Evolutionary conservation across 2,888 invertebrate genomes (phyloP), one percentile per base, ranked within the genome.

Genomic region (Brenthis ino): DNA sequence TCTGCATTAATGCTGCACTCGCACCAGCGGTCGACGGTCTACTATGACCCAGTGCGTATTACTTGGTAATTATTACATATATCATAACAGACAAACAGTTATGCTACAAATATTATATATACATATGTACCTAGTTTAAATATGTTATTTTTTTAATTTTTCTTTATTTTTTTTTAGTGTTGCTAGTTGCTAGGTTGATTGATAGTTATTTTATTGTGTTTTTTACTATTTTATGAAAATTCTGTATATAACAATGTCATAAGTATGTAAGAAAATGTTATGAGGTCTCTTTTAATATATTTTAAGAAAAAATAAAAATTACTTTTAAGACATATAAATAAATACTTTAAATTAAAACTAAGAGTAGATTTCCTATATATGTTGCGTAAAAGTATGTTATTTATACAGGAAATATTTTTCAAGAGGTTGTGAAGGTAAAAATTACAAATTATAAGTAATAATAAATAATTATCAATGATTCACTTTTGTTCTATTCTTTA

Each of bases 1-100:
- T 67, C 54, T 67, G 48, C 28, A 67, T 67, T 61, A 67, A 37
- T 61, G 67, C 67, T 67, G 67, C 67, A 37, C 13, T 67, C 43
- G 53, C 53, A 57, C 67, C 67, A 67, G 67, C 67, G 67, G 56
- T 67, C 67, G 63, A 50, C 67, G 37, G 50, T 57, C 67, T 67
- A 61, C 67, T 67, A 63, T 67, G 67, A 67, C 67, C 61, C 67
- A 67, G 67, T 67, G 67, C 67, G 67, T 67, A 67, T 67, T 61
- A 67, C 67, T 67, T 67, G 67, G 67, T 67, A 67, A 67, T 67
- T 67, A 67, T 67, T 67, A 55, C 67, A 67, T 57, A 28, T 50
- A 61, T 63, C 67, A 67, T 63, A 50, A 50, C 61, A 64, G 64
- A 64, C 24, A 37, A 64, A 55, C 50, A 55, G 64, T 55, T 64